Evolutionary conservation across 2,888 invertebrate genomes (phyloP).

Genomic region (Cantharis rustica): DNA sequence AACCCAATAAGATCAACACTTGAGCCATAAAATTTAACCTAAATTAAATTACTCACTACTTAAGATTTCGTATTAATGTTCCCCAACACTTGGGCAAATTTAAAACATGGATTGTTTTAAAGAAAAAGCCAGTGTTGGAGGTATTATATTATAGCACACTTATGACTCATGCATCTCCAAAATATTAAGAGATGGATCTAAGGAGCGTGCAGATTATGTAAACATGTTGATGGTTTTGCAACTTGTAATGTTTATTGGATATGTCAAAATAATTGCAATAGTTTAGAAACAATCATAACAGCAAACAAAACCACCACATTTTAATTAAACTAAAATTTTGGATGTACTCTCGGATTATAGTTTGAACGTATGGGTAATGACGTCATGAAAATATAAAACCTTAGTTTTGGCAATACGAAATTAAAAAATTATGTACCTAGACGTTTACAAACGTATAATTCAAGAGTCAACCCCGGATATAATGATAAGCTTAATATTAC

Average conservation of each 20-base stretch:
- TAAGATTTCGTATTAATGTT: neutral
- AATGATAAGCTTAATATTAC: too few species aligned
- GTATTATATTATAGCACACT: conserved; percentile 9
- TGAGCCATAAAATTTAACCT: neutral
- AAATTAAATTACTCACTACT: neutral
- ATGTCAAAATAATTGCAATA: neutral
- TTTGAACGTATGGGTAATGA: neutral
- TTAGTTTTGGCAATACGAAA: neutral
- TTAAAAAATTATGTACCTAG: neutral
- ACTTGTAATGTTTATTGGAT: neutral
- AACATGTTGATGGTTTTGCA: neutral
- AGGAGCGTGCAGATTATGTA: conserved; percentile 10
- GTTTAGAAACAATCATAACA: neutral
- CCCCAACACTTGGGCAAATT: neutral
- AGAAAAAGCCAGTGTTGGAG: conserved; percentile 1
- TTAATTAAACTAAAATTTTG: neutral
- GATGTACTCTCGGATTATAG: neutral
- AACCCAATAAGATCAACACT: neutral
- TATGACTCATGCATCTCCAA: conserved; percentile 16
- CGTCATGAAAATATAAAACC: neutral
- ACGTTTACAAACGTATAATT: neutral
- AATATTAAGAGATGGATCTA: conserved; percentile 14
- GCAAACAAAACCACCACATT: neutral
- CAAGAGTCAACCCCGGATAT: neutral
- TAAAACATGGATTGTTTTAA: neutral